phyloP scores from a whole-genome alignment of 2,888 invertebrate genomes.

The Hydropsyche betteni region DNA sequence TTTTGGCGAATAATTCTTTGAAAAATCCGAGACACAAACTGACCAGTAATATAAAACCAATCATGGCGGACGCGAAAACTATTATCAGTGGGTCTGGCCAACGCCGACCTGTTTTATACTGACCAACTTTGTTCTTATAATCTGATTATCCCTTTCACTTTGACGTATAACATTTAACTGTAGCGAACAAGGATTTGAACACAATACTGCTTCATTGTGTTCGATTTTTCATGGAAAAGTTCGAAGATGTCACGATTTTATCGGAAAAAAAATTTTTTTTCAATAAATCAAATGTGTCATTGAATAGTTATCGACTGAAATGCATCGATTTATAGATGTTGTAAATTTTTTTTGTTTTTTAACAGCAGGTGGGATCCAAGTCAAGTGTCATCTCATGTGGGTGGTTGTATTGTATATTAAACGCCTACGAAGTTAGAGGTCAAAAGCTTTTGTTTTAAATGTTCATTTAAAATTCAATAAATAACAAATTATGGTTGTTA shows the following conservation, averaged over 20 bases:
- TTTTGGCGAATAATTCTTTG: not conserved
- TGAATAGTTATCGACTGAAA: too few relatives aligned
- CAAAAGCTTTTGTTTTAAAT: too few relatives aligned
- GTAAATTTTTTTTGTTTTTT: too few relatives aligned
- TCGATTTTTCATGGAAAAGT: not conserved
- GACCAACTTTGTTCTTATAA: slow-evolving; percentile 51
- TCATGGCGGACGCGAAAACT: slow-evolving; percentile 50
- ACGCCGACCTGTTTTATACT: slow-evolving; percentile 51
- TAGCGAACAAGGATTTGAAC: slow-evolving; percentile 41
- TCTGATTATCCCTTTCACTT: slow-evolving; percentile 52
- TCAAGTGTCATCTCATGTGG: too few relatives aligned
- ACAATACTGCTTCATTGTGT: slow-evolving; percentile 30
- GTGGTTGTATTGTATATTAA: too few relatives aligned
- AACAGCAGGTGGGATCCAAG: too few relatives aligned
- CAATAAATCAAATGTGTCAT: too few relatives aligned
- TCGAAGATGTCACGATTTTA: not conserved
- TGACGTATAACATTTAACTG: slow-evolving; percentile 46
- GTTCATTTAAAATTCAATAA: too few relatives aligned
- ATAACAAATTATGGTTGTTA: too few relatives aligned
- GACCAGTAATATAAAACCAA: slow-evolving; percentile 51
- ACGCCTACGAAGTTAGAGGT: too few relatives aligned
- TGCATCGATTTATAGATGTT: too few relatives aligned
- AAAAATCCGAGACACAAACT: slow-evolving; percentile 33
- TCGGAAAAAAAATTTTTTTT: not conserved
- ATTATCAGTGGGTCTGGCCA: slow-evolving; percentile 50